Conservation (phyloP, 2,888 invertebrate species). For the Chrysolina oricalcia region DNA sequence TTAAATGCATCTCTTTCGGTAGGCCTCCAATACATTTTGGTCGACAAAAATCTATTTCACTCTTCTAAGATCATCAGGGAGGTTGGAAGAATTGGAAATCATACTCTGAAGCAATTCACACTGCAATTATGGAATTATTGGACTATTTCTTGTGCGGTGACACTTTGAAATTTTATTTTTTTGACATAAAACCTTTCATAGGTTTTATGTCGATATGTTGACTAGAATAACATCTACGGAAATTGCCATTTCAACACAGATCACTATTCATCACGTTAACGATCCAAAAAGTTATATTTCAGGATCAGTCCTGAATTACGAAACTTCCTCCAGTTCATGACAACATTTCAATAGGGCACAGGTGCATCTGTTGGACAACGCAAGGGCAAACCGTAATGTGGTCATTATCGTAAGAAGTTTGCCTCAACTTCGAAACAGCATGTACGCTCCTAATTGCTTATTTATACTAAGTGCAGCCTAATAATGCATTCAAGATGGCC, state of each 20-base stretch:
- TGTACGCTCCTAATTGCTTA: constrained; percentile 38
- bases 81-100: no score
- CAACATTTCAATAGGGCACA: constrained; percentile 52
- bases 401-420: constrained; percentile 68
- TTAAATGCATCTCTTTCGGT: no score
- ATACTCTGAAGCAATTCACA: no score
- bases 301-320: not conserved
- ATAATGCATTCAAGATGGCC: constrained; percentile 32
- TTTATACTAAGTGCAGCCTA: constrained; percentile 40
- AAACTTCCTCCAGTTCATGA: not conserved
- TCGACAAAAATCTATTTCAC: no score
- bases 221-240: no score
- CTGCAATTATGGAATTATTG: no score
- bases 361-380: constrained; percentile 62
- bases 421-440: constrained; percentile 38
- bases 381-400: constrained; percentile 65
- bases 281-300: not conserved
- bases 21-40: no score
- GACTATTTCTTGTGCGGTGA: no score
- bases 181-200: no score
- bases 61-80: no score
- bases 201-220: no score
- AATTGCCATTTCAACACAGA: not conserved
- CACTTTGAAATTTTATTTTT: no score
- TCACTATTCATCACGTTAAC: not conserved